phyloP scores from a whole-genome alignment of 2,888 invertebrate species.

The Liposcelis brunnea region DNA sequence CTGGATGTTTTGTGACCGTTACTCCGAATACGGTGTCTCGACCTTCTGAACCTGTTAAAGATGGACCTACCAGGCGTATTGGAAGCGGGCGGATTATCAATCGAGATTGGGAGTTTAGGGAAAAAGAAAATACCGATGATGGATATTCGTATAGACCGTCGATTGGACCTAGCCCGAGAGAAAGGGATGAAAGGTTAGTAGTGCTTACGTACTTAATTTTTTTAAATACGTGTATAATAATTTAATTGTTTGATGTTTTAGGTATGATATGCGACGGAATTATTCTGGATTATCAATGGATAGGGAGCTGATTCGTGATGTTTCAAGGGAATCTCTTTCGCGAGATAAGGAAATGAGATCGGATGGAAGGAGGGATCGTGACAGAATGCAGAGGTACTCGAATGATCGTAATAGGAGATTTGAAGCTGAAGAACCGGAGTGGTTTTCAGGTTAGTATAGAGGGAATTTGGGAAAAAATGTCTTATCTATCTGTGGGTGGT shows the following conservation, averaged over 20 bases:
- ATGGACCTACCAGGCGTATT: constrained; percentile 41
- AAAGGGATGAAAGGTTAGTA: constrained; percentile 24
- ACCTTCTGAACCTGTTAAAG: not conserved
- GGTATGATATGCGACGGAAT: constrained; percentile 12
- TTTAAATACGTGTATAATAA: too few relatives aligned
- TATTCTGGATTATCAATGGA: too few relatives aligned
- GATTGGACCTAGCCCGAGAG: constrained; percentile 25
- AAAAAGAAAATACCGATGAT: constrained; percentile 23
- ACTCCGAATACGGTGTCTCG: constrained; percentile 19
- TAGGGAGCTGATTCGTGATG: too few relatives aligned
- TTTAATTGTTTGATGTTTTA: too few relatives aligned
- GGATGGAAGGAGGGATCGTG: constrained; percentile 28
- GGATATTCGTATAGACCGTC: constrained; percentile 13
- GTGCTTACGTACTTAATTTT: too few relatives aligned
- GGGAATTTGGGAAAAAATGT: too few relatives aligned
- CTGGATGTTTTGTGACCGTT: constrained; percentile 64
- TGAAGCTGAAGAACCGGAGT: constrained; percentile 71
- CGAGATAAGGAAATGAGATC: not conserved
- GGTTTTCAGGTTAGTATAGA: constrained; percentile 36
- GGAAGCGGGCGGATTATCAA: constrained; percentile 65
- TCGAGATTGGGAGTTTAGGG: constrained; percentile 19
- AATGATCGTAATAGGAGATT: constrained; percentile 39
- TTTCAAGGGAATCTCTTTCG: too few relatives aligned
- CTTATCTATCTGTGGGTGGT: too few relatives aligned
- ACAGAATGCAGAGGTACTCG: constrained; percentile 30